A percentile compares a stretch with the other conserved stretches of the same genome.
phyloP scores from a whole-genome alignment of 92 coral and sea anemone species.

The Montipora capitata region DNA sequence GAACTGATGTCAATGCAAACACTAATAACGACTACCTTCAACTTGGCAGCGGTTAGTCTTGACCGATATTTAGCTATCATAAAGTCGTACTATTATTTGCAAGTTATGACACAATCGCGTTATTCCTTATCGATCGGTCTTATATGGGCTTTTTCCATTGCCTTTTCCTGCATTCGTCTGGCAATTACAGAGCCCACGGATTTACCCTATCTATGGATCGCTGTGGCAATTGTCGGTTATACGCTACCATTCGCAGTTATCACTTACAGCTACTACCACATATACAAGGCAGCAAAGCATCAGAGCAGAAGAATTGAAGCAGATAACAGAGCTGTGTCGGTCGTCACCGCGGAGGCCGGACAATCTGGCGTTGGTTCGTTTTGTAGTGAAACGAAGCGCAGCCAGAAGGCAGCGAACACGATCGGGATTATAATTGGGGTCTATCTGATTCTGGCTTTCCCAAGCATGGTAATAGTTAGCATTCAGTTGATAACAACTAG shows the following conservation, averaged over 20 bases:
- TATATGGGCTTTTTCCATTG: slow-evolving; percentile 81
- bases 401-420: slow-evolving; percentile 85
- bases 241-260: slow-evolving; percentile 78
- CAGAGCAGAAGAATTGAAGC: slow-evolving; percentile 72
- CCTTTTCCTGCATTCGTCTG: slow-evolving; percentile 68
- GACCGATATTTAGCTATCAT: slow-evolving; percentile 86
- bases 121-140: slow-evolving; percentile 41
- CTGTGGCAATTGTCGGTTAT: slow-evolving; percentile 73
- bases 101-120: slow-evolving; percentile 56
- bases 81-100: slow-evolving; percentile 53
- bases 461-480: slow-evolving; percentile 82
- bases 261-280: slow-evolving; percentile 78
- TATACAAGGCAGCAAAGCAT: slow-evolving; percentile 71
- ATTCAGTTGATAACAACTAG: slow-evolving; percentile 74
- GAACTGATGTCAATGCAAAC: slow-evolving; percentile 86
- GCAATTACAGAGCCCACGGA: slow-evolving; percentile 60
- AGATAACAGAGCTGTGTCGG: slow-evolving; percentile 10
- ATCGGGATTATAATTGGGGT: slow-evolving; percentile 82
- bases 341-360: slow-evolving; percentile 12
- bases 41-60: slow-evolving; percentile 73
- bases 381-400: slow-evolving; percentile 29
- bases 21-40: slow-evolving; percentile 79
- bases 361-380: background rate
- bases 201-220: slow-evolving; percentile 82
- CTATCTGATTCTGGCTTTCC: slow-evolving; percentile 69